These are phyloP conservation scores for Cosmia trapezina DNA, from an alignment of 2,888 invertebrate genomes.

Conservation along the genomic window DNA sequence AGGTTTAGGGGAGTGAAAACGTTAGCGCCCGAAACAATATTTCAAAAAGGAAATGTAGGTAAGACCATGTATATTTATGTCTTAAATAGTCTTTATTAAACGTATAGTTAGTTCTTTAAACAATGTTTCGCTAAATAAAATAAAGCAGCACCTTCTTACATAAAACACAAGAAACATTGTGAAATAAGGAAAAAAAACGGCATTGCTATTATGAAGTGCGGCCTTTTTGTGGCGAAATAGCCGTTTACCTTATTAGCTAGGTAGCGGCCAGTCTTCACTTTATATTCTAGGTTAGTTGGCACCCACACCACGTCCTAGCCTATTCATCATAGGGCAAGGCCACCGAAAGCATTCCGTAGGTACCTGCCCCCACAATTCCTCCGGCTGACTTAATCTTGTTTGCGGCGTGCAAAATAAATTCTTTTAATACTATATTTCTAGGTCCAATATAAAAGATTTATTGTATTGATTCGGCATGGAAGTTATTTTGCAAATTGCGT, in stretches of 20 bases:
- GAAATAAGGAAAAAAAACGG: conserved; percentile 6
- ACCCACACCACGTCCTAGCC: conserved; percentile 74
- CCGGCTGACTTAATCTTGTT: conserved; percentile 75
- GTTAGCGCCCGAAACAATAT: too few relatives aligned
- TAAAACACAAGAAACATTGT: conserved; percentile 17
- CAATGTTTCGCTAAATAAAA: too few relatives aligned
- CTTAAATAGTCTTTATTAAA: too few relatives aligned
- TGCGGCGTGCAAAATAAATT: conserved; percentile 70
- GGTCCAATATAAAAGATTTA: conserved; percentile 52
- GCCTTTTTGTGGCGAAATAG: conserved; percentile 52
- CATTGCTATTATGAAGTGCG: conserved; percentile 54
- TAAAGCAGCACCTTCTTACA: not conserved
- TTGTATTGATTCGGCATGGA: conserved; percentile 42
- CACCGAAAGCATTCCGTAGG: conserved; percentile 69
- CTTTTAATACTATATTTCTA: conserved; percentile 64
- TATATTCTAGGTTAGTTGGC: conserved; percentile 66
- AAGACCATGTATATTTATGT: too few relatives aligned
- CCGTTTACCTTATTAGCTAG: conserved; percentile 68
- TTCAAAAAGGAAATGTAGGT: too few relatives aligned
- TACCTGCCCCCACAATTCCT: conserved; percentile 73
- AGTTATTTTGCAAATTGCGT: conserved; percentile 24
- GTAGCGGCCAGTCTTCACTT: conserved; percentile 57
- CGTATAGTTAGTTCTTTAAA: too few relatives aligned
- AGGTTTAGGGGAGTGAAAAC: too few relatives aligned
- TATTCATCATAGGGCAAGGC: conserved; percentile 79